These are phyloP conservation scores for Drosophila kokeensis DNA, from an alignment of 2,888 invertebrate species.

Conservation along the genomic window DNA sequence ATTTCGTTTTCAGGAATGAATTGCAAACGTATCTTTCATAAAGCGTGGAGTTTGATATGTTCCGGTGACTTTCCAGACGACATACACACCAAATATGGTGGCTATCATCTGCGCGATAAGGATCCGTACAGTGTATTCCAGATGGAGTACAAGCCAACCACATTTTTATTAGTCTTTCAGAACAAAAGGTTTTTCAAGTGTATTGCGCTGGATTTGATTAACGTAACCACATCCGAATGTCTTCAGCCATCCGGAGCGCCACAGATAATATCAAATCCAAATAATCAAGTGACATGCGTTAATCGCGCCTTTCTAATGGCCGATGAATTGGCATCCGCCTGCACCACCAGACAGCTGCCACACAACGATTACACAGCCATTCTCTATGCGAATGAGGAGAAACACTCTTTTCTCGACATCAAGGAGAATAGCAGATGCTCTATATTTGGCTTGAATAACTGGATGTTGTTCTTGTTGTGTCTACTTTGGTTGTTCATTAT, in stretches of 20 bases:
- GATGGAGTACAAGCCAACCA: not conserved
- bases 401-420: not conserved
- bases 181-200: not conserved
- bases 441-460: not conserved
- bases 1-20: not conserved
- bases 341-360: not conserved
- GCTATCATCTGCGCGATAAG: not conserved
- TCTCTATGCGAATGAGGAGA: conserved; percentile 19
- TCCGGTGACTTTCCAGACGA: conserved; percentile 26
- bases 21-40: not conserved
- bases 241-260: not conserved
- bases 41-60: conserved; percentile 27
- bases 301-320: conserved; percentile 25
- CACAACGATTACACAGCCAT: conserved; percentile 20
- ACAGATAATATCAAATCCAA: not conserved
- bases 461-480: conserved; percentile 13
- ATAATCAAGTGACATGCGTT: conserved; percentile 21
- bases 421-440: not conserved
- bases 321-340: conserved; percentile 27
- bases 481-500: conserved; percentile 1
- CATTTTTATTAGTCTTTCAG: conserved; percentile 22
- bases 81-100: conserved; percentile 20
- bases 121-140: conserved; percentile 24
- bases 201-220: not conserved
- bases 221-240: conserved; percentile 11